Evolutionary conservation across 2,797 vertebrate genomes (phyloP).

Genomic region (Parauchenoglanis ngamensis): DNA sequence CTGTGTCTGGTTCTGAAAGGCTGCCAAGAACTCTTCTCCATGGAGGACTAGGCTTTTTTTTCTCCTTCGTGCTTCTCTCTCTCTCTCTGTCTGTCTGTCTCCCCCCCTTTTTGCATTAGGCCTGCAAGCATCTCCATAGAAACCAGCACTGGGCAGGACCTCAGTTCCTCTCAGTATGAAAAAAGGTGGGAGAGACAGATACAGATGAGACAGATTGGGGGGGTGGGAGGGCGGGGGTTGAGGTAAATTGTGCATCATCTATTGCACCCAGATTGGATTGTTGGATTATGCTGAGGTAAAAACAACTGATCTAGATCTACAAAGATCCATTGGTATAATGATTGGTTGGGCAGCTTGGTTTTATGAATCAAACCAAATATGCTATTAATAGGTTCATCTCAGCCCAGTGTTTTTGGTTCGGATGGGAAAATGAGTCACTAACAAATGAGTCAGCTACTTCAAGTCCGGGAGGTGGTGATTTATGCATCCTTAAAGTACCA

Average conservation of each 20-base stretch:
- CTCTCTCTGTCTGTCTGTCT: constrained; percentile 6
- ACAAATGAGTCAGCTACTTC: constrained; percentile 37
- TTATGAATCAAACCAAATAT: constrained; percentile 36
- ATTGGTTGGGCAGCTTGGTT: constrained; percentile 20
- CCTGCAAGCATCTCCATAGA: constrained; percentile 60
- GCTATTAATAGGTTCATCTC: constrained; percentile 29
- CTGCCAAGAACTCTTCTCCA: constrained; percentile 53
- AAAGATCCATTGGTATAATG: constrained; percentile 6
- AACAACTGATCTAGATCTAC: constrained; percentile 12
- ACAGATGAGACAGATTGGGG: constrained; percentile 1
- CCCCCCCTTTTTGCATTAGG: constrained; percentile 24
- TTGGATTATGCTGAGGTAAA: not conserved
- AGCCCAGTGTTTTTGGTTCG: constrained; percentile 18
- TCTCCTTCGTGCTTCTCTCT: not conserved
- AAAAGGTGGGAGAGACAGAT: constrained; percentile 36
- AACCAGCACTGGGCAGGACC: constrained; percentile 51
- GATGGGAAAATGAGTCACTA: constrained; percentile 43
- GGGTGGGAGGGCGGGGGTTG: not conserved
- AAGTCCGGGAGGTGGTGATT: constrained; percentile 16
- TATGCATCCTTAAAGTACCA: not conserved
- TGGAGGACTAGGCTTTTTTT: constrained; percentile 41
- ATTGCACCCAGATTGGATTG: constrained; percentile 18
- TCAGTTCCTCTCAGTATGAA: constrained; percentile 35
- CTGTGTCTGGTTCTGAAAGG: constrained; percentile 44
- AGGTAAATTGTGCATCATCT: constrained; percentile 21